A percentile compares a stretch with the other conserved stretches of the same genome.
phyloP scores from a whole-genome alignment of 2,113 vertebrate species.

The Fregata magnificens region DNA sequence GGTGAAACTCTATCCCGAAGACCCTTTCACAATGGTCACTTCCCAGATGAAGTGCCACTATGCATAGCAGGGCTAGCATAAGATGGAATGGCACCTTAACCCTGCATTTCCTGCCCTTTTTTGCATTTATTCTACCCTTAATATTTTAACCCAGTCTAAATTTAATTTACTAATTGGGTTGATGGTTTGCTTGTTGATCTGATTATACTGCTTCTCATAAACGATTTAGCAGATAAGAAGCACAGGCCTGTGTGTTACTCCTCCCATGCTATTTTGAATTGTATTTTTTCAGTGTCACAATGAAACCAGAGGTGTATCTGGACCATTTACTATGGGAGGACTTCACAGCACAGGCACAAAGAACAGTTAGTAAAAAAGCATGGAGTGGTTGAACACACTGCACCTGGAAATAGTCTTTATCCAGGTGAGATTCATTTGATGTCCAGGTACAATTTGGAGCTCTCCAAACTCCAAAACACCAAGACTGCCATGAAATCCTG shows the following conservation, averaged over 20 bases:
- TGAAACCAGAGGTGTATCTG: background rate
- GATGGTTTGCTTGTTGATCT: background rate
- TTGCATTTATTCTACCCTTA: background rate
- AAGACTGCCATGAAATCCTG: background rate
- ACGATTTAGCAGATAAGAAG: background rate
- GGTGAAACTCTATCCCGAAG: background rate
- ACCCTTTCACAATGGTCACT: background rate
- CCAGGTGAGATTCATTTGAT: background rate
- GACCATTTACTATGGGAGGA: background rate
- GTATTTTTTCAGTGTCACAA: background rate
- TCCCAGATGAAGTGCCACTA: background rate
- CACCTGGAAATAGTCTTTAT: background rate
- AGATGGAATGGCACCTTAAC: background rate
- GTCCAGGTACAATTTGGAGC: background rate
- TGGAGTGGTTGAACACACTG: background rate
- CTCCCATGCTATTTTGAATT: background rate
- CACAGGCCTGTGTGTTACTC: background rate
- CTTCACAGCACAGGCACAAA: background rate
- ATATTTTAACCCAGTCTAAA: background rate
- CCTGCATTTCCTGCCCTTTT: background rate
- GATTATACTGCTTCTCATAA: background rate
- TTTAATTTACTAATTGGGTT: background rate
- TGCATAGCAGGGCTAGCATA: background rate
- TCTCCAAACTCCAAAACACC: background rate
- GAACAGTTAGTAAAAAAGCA: background rate